Evolutionary conservation across 1,140 invertebrate genomes (phyloP).

Genomic region (Uloborus diversus): DNA sequence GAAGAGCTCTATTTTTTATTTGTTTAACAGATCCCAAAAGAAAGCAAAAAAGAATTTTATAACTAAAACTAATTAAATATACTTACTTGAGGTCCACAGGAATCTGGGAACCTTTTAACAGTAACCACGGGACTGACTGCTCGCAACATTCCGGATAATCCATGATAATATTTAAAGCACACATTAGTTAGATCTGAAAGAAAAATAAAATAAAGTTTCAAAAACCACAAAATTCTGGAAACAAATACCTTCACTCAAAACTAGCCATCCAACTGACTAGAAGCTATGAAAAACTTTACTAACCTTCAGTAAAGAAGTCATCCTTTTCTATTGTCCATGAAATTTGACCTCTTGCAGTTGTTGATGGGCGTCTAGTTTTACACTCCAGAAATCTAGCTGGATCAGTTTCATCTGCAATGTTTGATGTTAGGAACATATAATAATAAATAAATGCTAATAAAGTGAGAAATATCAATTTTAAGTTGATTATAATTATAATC

Average conservation of each 20-base stretch:
- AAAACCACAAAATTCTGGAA: neutral
- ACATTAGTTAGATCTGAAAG: constrained; percentile 62
- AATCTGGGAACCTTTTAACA: constrained; percentile 59
- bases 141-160: constrained; percentile 62
- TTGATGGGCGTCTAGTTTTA: constrained; percentile 65
- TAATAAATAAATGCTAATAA: no score
- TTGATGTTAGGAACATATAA: no score
- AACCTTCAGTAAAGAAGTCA: constrained; percentile 63
- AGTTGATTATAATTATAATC: no score
- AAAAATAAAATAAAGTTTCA: neutral
- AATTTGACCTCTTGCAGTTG: constrained; percentile 64
- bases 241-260: constrained; percentile 14
- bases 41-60: no score
- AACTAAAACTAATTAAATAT: neutral
- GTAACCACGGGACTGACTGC: constrained; percentile 64
- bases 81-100: constrained; percentile 48
- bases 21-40: no score
- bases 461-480: no score
- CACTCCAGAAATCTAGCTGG: constrained; percentile 66
- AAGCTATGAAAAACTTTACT: constrained; percentile 1
- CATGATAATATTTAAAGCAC: constrained; percentile 67
- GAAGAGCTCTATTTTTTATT: no score
- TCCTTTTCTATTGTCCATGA: constrained; percentile 64
- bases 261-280: constrained; percentile 6
- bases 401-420: constrained; percentile 61